Evolutionary conservation across 2,888 invertebrate species (phyloP).

Genomic region (Poecilus cupreus): DNA sequence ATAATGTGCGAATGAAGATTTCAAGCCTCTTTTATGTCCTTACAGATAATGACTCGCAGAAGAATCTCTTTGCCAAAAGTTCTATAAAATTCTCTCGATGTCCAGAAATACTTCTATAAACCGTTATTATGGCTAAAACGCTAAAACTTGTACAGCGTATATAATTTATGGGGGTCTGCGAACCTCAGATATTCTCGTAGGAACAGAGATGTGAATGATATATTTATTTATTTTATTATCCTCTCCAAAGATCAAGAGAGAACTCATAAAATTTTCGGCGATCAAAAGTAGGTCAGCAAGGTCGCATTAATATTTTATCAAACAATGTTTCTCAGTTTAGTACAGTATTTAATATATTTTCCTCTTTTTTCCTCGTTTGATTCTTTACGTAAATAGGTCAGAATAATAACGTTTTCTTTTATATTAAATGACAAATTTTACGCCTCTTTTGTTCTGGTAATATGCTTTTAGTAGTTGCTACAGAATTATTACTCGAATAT

Average conservation of each 20-base stretch:
- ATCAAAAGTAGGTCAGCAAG: conserved; percentile 9
- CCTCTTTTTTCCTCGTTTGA: background rate
- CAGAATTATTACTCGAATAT: background rate
- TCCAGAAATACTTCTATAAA: no score
- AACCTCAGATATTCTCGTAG: conserved; percentile 8
- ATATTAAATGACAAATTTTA: background rate
- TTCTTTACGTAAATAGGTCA: background rate
- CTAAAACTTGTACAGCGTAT: no score
- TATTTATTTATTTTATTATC: conserved; percentile 16
- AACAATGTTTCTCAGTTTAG: conserved; percentile 4
- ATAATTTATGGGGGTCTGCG: background rate
- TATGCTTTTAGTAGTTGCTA: background rate
- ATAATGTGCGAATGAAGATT: no score
- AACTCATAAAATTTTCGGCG: background rate
- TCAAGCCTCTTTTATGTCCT: no score
- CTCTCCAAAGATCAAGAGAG: background rate
- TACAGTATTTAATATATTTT: conserved; percentile 1
- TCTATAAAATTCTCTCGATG: no score
- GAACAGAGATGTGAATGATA: conserved; percentile 1
- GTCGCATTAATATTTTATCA: conserved; percentile 11
- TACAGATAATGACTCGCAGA: no score
- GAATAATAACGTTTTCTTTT: background rate
- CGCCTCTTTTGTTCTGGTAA: background rate
- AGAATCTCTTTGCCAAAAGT: no score
- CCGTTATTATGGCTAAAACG: no score